Evolutionary conservation across 2,888 invertebrate genomes (phyloP).

Genomic region (Allygus modestus): DNA sequence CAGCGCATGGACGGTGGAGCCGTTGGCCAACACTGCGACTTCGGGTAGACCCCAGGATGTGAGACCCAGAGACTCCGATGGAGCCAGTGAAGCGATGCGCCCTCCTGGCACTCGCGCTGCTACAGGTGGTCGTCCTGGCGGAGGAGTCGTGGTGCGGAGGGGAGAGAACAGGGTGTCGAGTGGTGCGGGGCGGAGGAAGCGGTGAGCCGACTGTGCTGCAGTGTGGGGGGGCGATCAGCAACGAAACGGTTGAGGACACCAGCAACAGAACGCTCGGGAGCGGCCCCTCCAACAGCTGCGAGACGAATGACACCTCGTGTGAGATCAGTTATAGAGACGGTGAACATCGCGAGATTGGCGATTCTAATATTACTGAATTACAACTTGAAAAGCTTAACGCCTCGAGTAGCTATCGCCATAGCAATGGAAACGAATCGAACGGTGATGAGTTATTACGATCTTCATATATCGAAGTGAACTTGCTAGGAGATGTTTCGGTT

Average conservation of each 20-base stretch:
- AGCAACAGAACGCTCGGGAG: neutral
- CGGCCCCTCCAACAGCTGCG: neutral
- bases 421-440: neutral
- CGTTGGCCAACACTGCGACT: neutral
- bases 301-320: neutral
- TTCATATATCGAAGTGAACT: neutral
- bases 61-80: slow-evolving; percentile 11
- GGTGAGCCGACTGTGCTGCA: neutral
- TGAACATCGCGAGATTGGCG: neutral
- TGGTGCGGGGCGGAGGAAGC: neutral
- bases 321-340: neutral
- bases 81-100: slow-evolving; percentile 12
- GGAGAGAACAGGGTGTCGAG: neutral
- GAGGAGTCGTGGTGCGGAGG: neutral
- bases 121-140: neutral
- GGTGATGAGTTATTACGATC: neutral
- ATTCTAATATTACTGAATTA: neutral
- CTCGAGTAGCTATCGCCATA: neutral
- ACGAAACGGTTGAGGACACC: too few species aligned
- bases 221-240: neutral
- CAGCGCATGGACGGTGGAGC: neutral
- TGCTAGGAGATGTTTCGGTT: neutral
- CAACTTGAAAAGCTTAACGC: neutral
- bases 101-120: slow-evolving; percentile 35
- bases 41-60: slow-evolving; percentile 41